Base-by-base conservation (phyloP, 2,113 vertebrate species). In the Xiphophorus couchianus region DNA sequence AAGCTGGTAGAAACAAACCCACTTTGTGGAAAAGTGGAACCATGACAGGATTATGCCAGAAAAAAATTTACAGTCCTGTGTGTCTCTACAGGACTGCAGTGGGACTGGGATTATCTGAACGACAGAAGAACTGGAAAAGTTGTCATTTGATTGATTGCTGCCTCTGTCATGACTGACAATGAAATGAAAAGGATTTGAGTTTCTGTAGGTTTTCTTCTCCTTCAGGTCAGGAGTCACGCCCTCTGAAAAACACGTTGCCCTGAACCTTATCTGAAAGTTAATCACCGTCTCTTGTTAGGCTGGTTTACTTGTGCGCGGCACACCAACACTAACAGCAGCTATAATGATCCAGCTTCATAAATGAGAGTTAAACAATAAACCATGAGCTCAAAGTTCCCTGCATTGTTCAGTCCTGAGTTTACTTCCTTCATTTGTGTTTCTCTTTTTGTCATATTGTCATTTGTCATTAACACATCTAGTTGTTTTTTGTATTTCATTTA, bases 161-260 rank as follows among this genome's bases (percentile, higher is more conserved):
- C 51, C 14, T 58, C 30, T 70, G 51, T 62, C 19, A 44, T 25
- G 17, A 5, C 60, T 25, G 12, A 22, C 28, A 8, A 30, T 17
- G 5, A 75, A 80, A 84, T 74, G 22, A 58, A 58, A 58, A 58
- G 51, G 22, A 7, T 30, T 5, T 17, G 44, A 63, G 9, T 8
- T 25, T 33, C 60, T 0, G 22, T 22, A 66, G 5, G 61, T 66
- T 85, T 81, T 77, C 69, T 74, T 30, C 30, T 19, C 37, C 82
- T 67, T 60, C 17, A 58, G 77, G 84, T 62, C 65, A 54, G 25
- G 39, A 48, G 65, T 44, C 69, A 3, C 81, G 80, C 83, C 80
- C 62, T 78, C 28, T 64, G 64, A 83, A 75, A 76, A 84, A 71
- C 76, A 74, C 67, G 71, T 78, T 37, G 39, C 35, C 66, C n/a